phyloP scores from a whole-genome alignment of 1,140 invertebrate species.

The Gyrodactylus bullatarudis region DNA sequence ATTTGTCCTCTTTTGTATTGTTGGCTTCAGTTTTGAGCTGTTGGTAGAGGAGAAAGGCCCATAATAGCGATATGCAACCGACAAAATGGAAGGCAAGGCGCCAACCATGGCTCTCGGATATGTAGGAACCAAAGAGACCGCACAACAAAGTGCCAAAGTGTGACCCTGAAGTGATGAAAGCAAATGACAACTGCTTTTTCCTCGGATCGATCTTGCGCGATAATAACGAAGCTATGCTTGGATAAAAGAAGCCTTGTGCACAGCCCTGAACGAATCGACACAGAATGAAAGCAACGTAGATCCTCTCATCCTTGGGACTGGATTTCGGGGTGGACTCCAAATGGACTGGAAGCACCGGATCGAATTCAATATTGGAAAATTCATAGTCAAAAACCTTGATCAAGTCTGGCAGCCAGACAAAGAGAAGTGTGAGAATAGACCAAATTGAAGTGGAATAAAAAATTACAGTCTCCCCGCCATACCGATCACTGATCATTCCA shows the following conservation, averaged over 20 bases:
- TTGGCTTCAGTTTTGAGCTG: not conserved
- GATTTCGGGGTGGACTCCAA: too few relatives aligned
- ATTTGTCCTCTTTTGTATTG: too few relatives aligned
- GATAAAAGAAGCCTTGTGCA: slow-evolving; percentile 29
- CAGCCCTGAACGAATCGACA: slow-evolving; percentile 10
- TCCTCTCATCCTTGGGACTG: not conserved
- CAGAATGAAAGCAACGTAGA: not conserved
- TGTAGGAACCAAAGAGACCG: slow-evolving; percentile 32
- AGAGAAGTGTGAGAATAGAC: slow-evolving; percentile 29
- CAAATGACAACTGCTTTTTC: slow-evolving; percentile 34
- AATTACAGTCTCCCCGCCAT: slow-evolving; percentile 33
- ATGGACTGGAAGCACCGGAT: too few relatives aligned
- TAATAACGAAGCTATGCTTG: slow-evolving; percentile 34
- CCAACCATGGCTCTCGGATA: slow-evolving; percentile 33
- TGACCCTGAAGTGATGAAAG: slow-evolving; percentile 30
- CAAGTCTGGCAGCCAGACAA: not conserved
- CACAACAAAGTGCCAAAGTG: slow-evolving; percentile 28
- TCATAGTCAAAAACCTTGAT: not conserved
- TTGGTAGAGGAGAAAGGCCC: not conserved
- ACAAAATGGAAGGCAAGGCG: slow-evolving; percentile 31
- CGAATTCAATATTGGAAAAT: too few relatives aligned
- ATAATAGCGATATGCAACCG: slow-evolving; percentile 28
- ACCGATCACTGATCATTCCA: slow-evolving; percentile 32
- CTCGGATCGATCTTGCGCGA: slow-evolving; percentile 29
- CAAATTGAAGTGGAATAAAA: slow-evolving; percentile 30